These are phyloP conservation scores for Bellardia pandia DNA, from an alignment of 2,888 invertebrate species.

Conservation along the genomic window DNA sequence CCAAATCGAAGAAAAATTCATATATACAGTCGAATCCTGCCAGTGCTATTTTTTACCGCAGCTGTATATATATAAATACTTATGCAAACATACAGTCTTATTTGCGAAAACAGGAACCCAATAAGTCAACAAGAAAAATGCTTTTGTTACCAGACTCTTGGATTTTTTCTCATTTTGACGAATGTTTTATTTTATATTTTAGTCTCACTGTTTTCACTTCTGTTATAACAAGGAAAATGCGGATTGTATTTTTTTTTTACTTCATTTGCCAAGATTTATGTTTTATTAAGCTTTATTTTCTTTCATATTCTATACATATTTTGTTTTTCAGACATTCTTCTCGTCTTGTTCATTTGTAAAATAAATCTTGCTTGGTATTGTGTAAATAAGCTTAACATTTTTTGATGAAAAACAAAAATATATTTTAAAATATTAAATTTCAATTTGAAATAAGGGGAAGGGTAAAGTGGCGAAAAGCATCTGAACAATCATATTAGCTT, in stretches of 20 bases:
- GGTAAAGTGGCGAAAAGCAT: too few species aligned
- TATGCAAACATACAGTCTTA: too few species aligned
- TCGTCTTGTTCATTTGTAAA: slow-evolving; percentile 23
- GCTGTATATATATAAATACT: too few species aligned
- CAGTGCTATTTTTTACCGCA: too few species aligned
- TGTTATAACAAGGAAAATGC: background rate
- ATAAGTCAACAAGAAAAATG: slow-evolving; percentile 59
- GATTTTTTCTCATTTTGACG: slow-evolving; percentile 34
- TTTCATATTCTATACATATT: background rate
- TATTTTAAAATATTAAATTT: too few species aligned
- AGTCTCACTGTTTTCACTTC: slow-evolving; percentile 21
- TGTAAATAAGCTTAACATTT: background rate
- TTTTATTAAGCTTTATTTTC: slow-evolving; percentile 49
- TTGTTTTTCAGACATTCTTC: background rate
- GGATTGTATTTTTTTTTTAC: slow-evolving; percentile 25
- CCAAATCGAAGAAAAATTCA: too few species aligned
- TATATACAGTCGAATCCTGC: too few species aligned
- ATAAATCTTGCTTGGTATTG: slow-evolving; percentile 8
- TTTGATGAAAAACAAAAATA: too few species aligned
- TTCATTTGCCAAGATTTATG: slow-evolving; percentile 59
- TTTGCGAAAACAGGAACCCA: slow-evolving; percentile 16
- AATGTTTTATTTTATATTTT: slow-evolving; percentile 11
- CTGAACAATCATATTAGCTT: too few species aligned
- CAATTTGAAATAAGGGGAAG: too few species aligned
- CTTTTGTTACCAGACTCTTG: slow-evolving; percentile 35